phyloP scores from a whole-genome alignment of 2,797 vertebrate genomes.

The Champsocephalus gunnari region DNA sequence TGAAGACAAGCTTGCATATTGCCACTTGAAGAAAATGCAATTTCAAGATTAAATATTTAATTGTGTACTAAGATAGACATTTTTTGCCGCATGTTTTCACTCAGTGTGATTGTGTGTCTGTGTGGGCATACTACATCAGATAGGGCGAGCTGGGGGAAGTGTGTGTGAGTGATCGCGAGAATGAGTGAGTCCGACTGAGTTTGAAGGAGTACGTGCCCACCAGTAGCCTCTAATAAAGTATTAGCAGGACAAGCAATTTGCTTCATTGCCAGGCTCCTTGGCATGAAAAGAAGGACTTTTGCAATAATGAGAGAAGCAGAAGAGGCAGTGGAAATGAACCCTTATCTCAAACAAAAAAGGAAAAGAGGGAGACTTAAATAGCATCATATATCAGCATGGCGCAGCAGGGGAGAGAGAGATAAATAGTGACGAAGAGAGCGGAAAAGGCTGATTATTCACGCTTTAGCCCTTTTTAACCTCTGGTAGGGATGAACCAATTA shows the following conservation, averaged over 20 bases:
- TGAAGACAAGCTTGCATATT: neutral
- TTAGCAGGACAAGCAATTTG: conserved; percentile 80
- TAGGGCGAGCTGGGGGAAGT: conserved; percentile 22
- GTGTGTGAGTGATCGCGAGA: conserved; percentile 65
- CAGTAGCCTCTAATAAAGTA: conserved; percentile 74
- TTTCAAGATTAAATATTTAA: conserved; percentile 19
- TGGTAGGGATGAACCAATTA: conserved; percentile 61
- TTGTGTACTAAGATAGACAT: conserved; percentile 6
- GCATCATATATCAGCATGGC: conserved; percentile 74
- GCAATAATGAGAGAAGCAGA: conserved; percentile 78
- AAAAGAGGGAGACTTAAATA: conserved; percentile 77
- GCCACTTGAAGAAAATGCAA: conserved; percentile 14
- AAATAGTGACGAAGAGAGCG: conserved; percentile 59
- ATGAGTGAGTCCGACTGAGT: conserved; percentile 62
- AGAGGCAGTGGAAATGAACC: conserved; percentile 79
- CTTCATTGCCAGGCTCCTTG: conserved; percentile 73
- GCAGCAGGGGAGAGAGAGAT: conserved; percentile 46
- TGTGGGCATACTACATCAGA: conserved; percentile 15
- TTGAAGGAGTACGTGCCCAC: conserved; percentile 59
- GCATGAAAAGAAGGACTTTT: conserved; percentile 77
- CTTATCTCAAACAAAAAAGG: conserved; percentile 74
- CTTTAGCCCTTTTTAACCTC: conserved; percentile 67
- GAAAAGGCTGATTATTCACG: conserved; percentile 69
- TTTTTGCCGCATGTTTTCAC: conserved; percentile 10
- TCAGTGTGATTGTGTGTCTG: neutral